Evolutionary conservation across 2,888 invertebrate genomes (phyloP).

Genomic region (Seladonia tumulorum): DNA sequence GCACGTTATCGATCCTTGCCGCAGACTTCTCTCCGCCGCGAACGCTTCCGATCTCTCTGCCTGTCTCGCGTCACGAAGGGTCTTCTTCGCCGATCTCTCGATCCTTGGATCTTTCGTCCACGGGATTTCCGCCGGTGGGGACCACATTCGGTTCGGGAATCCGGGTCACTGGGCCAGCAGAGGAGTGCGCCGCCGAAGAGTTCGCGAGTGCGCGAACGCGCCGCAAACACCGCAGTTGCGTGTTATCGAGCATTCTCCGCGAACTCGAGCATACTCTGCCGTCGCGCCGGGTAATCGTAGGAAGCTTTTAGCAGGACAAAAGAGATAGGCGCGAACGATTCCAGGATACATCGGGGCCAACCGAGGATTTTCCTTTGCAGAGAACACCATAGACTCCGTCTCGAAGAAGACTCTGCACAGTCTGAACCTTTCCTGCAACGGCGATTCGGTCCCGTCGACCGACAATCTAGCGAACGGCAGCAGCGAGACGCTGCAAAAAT

Average conservation of each 20-base stretch:
- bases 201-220: slow-evolving; percentile 6
- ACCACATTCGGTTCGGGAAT: neutral
- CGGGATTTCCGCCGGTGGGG: slow-evolving; percentile 5
- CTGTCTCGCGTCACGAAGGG: neutral
- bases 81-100: too few species aligned
- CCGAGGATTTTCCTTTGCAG: slow-evolving; percentile 80
- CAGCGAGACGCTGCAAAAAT: slow-evolving; percentile 72
- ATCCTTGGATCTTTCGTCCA: neutral
- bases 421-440: slow-evolving; percentile 84
- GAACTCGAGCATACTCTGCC: neutral
- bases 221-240: slow-evolving; percentile 32
- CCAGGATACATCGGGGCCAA: slow-evolving; percentile 2
- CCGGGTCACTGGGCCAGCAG: slow-evolving; percentile 11
- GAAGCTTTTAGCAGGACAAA: neutral
- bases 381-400: slow-evolving; percentile 84
- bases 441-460: slow-evolving; percentile 74
- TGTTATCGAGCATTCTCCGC: slow-evolving; percentile 2
- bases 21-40: slow-evolving; percentile 17
- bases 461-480: slow-evolving; percentile 77
- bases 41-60: slow-evolving; percentile 29
- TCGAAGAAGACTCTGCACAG: slow-evolving; percentile 85
- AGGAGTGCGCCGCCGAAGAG: neutral
- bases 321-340: slow-evolving; percentile 4
- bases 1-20: slow-evolving; percentile 33
- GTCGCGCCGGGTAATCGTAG: neutral